These are phyloP conservation scores for Nerophis lumbriciformis DNA, from an alignment of 2,113 vertebrate species.

Conservation along the genomic window DNA sequence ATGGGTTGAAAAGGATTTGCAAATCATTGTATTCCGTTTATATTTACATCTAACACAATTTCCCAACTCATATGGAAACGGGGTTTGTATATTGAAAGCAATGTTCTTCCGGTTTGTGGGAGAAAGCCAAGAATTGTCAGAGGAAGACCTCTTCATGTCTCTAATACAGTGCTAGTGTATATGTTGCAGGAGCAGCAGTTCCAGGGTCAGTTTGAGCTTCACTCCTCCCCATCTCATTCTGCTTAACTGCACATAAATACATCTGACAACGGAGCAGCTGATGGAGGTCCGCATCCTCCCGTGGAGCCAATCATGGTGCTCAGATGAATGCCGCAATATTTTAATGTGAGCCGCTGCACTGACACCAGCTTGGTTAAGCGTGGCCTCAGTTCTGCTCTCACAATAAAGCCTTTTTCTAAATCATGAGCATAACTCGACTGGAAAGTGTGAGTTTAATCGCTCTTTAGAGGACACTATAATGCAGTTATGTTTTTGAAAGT, in stretches of 20 bases:
- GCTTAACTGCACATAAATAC: not conserved
- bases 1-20: too few species aligned
- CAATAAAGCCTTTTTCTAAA: not conserved
- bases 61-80: too few species aligned
- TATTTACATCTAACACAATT: too few species aligned
- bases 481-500: not conserved
- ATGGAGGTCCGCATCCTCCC: conserved; percentile 6
- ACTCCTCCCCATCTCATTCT: not conserved
- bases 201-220: conserved; percentile 35
- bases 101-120: not conserved
- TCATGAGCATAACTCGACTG: not conserved
- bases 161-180: conserved; percentile 18
- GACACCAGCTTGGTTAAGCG: not conserved
- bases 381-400: not conserved
- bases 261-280: conserved; percentile 39
- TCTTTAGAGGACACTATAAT: not conserved
- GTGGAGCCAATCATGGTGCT: conserved; percentile 5
- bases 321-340: conserved; percentile 53
- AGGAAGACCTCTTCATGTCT: conserved; percentile 34
- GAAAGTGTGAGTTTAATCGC: not conserved
- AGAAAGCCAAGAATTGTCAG: conserved; percentile 11
- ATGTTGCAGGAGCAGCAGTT: conserved; percentile 30
- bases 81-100: not conserved
- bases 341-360: conserved; percentile 37
- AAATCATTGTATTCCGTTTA: too few species aligned